These are phyloP conservation scores for Linyphia triangularis DNA, from an alignment of 2,888 invertebrate genomes.

Conservation along the genomic window DNA sequence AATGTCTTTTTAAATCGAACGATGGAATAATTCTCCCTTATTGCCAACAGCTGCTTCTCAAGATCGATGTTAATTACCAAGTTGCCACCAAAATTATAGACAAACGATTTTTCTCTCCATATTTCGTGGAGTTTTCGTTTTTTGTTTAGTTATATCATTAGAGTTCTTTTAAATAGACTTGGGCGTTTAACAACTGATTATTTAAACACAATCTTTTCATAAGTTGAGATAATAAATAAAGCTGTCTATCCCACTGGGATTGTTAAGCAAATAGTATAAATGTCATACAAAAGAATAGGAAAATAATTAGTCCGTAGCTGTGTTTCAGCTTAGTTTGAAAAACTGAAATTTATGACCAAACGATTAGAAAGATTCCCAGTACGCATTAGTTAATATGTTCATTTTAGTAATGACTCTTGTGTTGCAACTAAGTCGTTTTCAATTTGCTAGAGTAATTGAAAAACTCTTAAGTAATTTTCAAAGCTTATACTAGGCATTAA, in stretches of 20 bases:
- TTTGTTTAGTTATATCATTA: background rate
- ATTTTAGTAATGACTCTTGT: too few relatives aligned
- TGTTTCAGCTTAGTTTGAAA: background rate
- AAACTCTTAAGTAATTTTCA: too few relatives aligned
- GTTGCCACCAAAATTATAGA: conserved; percentile 7
- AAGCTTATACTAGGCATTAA: too few relatives aligned
- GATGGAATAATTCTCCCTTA: background rate
- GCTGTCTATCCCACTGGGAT: background rate
- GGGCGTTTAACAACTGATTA: background rate
- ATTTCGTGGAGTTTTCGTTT: background rate
- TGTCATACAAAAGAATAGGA: background rate
- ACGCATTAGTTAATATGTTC: background rate
- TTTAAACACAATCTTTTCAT: background rate
- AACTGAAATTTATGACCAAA: background rate
- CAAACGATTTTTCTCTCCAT: conserved; percentile 4
- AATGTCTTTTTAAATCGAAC: background rate
- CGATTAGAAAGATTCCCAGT: background rate
- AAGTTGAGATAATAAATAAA: background rate
- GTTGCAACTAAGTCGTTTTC: too few relatives aligned
- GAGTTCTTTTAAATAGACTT: background rate
- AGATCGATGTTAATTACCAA: conserved; percentile 33
- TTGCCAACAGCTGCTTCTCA: conserved; percentile 18
- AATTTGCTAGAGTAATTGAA: too few relatives aligned
- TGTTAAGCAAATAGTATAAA: background rate
- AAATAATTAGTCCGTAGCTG: background rate